Percentiles rank a stretch among this genome's conserved stretches.
Conservation (phyloP, 2,888 invertebrate genomes). For the Pachliopta kotzebuea region DNA sequence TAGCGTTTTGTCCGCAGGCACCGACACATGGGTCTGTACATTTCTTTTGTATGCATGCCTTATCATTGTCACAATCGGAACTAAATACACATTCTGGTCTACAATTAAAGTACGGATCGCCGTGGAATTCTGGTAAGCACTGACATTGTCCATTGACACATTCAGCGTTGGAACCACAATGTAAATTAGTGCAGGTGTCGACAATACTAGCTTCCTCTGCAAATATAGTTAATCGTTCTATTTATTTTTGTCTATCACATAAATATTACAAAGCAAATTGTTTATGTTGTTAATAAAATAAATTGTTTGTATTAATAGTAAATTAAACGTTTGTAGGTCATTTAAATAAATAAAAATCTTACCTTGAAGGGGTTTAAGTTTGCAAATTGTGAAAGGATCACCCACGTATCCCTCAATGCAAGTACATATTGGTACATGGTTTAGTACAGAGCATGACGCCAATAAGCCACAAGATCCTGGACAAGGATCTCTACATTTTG, state of each 20-base stretch:
- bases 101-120: conserved; percentile 87
- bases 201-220: conserved; percentile 59
- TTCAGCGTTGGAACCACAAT: conserved; percentile 84
- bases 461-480: conserved; percentile 86
- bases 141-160: conserved; percentile 85
- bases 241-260: background rate
- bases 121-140: conserved; percentile 86
- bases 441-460: conserved; percentile 83
- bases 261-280: background rate
- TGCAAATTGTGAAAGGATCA: conserved; percentile 85
- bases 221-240: conserved; percentile 27
- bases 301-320: conserved; percentile 12
- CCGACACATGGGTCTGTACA: conserved; percentile 88
- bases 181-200: conserved; percentile 85
- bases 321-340: too few relatives aligned
- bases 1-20: conserved; percentile 83
- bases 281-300: background rate
- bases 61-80: conserved; percentile 84
- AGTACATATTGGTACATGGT: conserved; percentile 88
- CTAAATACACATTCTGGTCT: conserved; percentile 90
- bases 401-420: conserved; percentile 87
- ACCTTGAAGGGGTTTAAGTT: conserved; percentile 77
- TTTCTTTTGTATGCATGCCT: conserved; percentile 87
- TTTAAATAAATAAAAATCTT: too few relatives aligned
- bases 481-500: conserved; percentile 89